Evolutionary conservation across 2,113 vertebrate genomes (phyloP).

Genomic region (Rynchops niger): DNA sequence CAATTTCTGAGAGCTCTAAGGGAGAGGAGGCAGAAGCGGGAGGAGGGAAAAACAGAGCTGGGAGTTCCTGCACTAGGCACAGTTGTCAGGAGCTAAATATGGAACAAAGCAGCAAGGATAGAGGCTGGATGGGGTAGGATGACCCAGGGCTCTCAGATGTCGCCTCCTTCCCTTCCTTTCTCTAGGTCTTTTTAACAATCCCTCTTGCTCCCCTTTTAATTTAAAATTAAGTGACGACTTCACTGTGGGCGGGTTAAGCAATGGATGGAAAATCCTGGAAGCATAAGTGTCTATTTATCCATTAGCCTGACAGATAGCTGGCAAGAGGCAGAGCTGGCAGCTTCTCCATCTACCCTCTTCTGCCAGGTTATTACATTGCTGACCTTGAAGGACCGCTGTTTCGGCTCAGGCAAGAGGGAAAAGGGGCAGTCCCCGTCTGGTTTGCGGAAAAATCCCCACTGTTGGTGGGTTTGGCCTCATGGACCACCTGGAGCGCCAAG

Average conservation of each 20-base stretch:
- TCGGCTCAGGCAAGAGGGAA: neutral
- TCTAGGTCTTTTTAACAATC: neutral
- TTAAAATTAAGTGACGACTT: constrained; percentile 67
- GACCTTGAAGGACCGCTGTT: constrained; percentile 45
- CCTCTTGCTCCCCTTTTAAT: constrained; percentile 43
- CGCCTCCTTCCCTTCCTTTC: constrained; percentile 33
- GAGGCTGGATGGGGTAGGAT: constrained; percentile 10
- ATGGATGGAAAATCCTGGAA: constrained; percentile 69
- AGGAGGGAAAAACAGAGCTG: constrained; percentile 33
- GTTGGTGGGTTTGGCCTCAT: neutral
- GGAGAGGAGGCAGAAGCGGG: neutral
- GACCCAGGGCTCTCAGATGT: constrained; percentile 36
- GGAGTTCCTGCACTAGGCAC: constrained; percentile 45
- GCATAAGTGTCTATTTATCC: constrained; percentile 59
- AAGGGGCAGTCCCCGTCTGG: rapidly evolving
- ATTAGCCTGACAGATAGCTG: constrained; percentile 61
- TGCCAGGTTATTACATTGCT: neutral
- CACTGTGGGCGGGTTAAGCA: constrained; percentile 14
- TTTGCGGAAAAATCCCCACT: neutral
- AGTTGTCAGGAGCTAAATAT: constrained; percentile 77
- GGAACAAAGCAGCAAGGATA: constrained; percentile 44
- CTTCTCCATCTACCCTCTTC: neutral
- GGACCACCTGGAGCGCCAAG: neutral
- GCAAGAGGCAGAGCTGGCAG: constrained; percentile 16
- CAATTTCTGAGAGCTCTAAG: neutral